Evolutionary conservation across 2,113 vertebrate genomes (phyloP), one percentile per base, ranked within the genome.

Genomic region (Neoarius graeffei): DNA sequence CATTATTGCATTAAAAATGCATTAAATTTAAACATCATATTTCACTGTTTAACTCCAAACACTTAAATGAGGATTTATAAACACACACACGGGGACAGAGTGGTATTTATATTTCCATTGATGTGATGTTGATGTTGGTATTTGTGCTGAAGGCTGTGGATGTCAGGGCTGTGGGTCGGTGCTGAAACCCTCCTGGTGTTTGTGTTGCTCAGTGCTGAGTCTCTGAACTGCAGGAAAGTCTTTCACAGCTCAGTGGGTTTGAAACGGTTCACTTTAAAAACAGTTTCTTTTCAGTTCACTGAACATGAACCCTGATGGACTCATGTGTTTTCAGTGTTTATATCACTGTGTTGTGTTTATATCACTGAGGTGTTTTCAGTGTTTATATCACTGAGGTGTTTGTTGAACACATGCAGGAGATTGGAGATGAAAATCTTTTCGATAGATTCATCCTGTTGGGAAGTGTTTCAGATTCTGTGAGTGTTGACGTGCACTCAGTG

Each of bases 361-460:
- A 14, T 13, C 11, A 1, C 5, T 27, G 1, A 0, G 30, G 30
- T 73, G 15, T 42, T 67, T 30, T 15, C 0, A 7, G 69, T 73
- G 30, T 73, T 35, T 42, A 42, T 42, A 14, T 13, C 11, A 1
- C 5, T 27, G 1, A 0, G 30, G 30, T 73, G 15, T 42, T 67
- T 30, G 66, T 5, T 42, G 2, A 42, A 73, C 0, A 8, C 35
- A 8, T 73, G 69, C 35, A 67, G 9, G 7, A 20, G 69, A 20
- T 8, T 35, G 14, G 6, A 11, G n/a, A 30, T 66, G 3, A 13
- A 69, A 30, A 5, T 5, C 4, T 15, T 35, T 42, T 0, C 10
- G 10, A 0, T 5, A 13, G 14, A 3, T 4, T n/a, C 7, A 0
- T 25, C 20, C 0, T 5, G n/a, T 67, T 30, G 10, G 25, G 4